Evolutionary conservation across 2,888 invertebrate genomes (phyloP).

Genomic region (Phymatocera aterrima): DNA sequence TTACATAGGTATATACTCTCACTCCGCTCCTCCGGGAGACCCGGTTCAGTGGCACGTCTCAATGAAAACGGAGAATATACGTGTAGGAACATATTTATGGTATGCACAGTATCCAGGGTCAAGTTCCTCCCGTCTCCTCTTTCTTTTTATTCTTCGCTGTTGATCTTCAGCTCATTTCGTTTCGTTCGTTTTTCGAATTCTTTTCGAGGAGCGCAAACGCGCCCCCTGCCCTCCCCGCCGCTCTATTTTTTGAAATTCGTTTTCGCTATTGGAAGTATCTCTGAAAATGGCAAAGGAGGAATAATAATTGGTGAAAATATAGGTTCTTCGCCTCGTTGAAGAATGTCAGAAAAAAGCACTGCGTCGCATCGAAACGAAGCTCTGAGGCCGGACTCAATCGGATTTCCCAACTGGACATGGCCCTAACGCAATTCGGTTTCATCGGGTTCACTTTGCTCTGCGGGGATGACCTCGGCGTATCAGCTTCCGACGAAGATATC

Average conservation of each 20-base stretch:
- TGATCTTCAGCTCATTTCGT: too few relatives aligned
- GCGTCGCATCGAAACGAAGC: conserved; percentile 78
- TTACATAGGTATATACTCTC: too few relatives aligned
- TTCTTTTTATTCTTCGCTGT: too few relatives aligned
- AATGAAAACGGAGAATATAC: too few relatives aligned
- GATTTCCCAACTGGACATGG: conserved; percentile 90
- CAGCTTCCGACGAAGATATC: conserved; percentile 80
- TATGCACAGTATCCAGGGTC: too few relatives aligned
- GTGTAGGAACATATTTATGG: too few relatives aligned
- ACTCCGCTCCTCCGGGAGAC: too few relatives aligned
- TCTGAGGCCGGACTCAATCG: conserved; percentile 75
- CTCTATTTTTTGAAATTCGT: background rate
- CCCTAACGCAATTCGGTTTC: conserved; percentile 91
- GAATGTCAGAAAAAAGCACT: conserved; percentile 82
- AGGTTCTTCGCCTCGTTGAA: conserved; percentile 84
- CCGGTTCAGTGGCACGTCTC: too few relatives aligned
- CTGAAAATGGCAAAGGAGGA: background rate
- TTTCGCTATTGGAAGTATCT: background rate
- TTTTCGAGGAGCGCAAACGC: too few relatives aligned
- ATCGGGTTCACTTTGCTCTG: conserved; percentile 84
- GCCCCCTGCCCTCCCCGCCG: too few relatives aligned
- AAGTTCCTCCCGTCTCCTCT: too few relatives aligned
- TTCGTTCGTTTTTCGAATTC: too few relatives aligned
- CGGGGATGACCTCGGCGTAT: conserved; percentile 81
- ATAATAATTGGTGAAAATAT: conserved; percentile 26